These are phyloP conservation scores for Luehdorfia chinensis DNA, from an alignment of 1,140 invertebrate genomes.

Conservation along the genomic window DNA sequence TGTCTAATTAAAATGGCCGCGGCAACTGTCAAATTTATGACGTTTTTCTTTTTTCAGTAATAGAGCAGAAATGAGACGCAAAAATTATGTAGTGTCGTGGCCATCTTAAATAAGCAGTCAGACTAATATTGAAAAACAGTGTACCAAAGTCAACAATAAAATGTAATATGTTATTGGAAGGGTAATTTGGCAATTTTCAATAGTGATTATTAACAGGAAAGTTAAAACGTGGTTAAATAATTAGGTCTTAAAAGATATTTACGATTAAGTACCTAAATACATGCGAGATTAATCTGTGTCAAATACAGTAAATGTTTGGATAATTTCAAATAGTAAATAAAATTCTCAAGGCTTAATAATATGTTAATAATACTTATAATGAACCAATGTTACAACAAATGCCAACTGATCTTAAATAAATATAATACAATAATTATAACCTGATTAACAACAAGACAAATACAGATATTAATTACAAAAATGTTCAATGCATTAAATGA, in stretches of 20 bases:
- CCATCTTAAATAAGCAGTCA: conserved; percentile 24
- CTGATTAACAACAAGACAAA: not conserved
- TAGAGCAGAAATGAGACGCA: not conserved
- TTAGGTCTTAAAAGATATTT: conserved; percentile 44
- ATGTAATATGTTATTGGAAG: conserved; percentile 48
- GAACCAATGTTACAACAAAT: no score
- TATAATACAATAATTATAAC: not conserved
- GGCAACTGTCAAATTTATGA: not conserved
- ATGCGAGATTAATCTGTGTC: conserved; percentile 43
- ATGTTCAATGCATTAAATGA: not conserved
- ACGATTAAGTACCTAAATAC: conserved; percentile 55
- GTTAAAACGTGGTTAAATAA: conserved; percentile 45
- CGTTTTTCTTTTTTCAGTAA: not conserved
- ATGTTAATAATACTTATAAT: not conserved
- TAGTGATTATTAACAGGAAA: conserved; percentile 55
- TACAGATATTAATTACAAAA: not conserved
- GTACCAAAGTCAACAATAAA: conserved; percentile 60
- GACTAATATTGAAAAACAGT: conserved; percentile 32
- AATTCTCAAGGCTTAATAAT: conserved; percentile 22
- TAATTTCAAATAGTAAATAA: conserved; percentile 28
- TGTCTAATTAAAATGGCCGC: not conserved
- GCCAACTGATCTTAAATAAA: not conserved
- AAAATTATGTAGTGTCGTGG: not conserved
- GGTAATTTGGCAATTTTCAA: conserved; percentile 63
- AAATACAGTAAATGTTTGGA: conserved; percentile 28